Evolutionary conservation across 2,797 vertebrate genomes (phyloP).

Genomic region (Labeo calbasu): DNA sequence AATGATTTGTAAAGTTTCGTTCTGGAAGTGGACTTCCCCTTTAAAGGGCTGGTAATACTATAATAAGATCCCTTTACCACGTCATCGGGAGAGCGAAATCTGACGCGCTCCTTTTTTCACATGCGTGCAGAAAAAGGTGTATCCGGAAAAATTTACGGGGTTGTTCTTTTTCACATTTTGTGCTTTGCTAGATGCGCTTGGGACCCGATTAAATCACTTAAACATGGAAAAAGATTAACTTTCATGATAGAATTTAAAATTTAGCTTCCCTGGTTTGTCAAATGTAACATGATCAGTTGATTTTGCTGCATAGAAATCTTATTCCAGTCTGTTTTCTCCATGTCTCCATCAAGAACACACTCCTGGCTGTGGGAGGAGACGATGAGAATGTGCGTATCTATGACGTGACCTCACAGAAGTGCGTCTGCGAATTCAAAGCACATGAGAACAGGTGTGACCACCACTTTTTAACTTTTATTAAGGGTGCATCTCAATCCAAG

Average conservation of each 20-base stretch:
- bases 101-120: too few relatives aligned
- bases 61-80: too few relatives aligned
- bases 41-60: too few relatives aligned
- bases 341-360: conserved; percentile 78
- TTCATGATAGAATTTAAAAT: background rate
- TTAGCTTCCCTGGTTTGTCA: background rate
- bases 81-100: too few relatives aligned
- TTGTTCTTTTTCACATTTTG: too few relatives aligned
- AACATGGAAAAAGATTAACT: too few relatives aligned
- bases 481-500: background rate
- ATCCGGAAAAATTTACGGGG: too few relatives aligned
- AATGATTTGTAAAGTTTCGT: too few relatives aligned
- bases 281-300: background rate
- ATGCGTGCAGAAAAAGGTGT: too few relatives aligned
- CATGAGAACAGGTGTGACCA: conserved; percentile 89
- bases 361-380: conserved; percentile 88
- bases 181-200: too few relatives aligned
- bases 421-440: conserved; percentile 90
- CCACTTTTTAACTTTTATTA: background rate
- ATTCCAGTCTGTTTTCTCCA: background rate
- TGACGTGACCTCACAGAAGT: conserved; percentile 78
- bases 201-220: too few relatives aligned
- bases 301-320: background rate
- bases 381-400: conserved; percentile 87
- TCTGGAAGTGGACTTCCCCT: too few relatives aligned